Percentiles rank a stretch among this genome's conserved stretches.
phyloP scores from a whole-genome alignment of 2,797 vertebrate species.

The Nyctibius grandis region DNA sequence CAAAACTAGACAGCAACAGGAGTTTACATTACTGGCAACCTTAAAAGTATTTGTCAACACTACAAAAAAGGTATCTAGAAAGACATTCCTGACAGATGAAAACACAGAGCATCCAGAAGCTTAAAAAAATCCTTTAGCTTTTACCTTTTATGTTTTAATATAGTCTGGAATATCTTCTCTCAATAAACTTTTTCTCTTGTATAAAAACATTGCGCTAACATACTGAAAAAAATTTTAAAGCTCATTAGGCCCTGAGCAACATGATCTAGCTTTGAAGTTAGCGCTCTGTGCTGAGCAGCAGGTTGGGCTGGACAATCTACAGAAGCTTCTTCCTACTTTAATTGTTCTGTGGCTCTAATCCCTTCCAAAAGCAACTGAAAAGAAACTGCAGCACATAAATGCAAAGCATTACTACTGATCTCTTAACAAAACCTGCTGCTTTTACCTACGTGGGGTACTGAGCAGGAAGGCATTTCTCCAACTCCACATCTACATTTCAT shows the following conservation, averaged over 20 bases:
- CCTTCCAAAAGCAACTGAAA: background rate
- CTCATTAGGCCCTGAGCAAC: background rate
- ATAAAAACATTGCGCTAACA: background rate
- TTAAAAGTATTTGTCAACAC: background rate
- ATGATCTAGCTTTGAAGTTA: background rate
- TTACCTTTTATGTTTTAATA: background rate
- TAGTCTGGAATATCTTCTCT: background rate
- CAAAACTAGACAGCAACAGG: background rate
- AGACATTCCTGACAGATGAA: background rate
- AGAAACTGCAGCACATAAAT: background rate
- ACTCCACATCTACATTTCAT: background rate
- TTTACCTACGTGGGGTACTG: fast-evolving
- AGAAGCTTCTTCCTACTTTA: background rate
- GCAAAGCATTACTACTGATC: background rate
- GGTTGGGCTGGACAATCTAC: background rate
- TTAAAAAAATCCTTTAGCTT: background rate
- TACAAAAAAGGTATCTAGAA: background rate
- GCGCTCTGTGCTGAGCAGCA: fast-evolving
- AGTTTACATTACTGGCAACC: background rate
- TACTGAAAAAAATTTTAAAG: background rate
- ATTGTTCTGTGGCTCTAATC: background rate
- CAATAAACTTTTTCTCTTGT: background rate
- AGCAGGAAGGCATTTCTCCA: background rate
- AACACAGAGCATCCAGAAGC: background rate
- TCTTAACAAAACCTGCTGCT: background rate